Percentiles rank a stretch among this genome's conserved stretches.
These are phyloP conservation scores for Holothuria glaberrima DNA, from an alignment of 35 echinoderm and acorn worm genomes.

Conservation along the genomic window DNA sequence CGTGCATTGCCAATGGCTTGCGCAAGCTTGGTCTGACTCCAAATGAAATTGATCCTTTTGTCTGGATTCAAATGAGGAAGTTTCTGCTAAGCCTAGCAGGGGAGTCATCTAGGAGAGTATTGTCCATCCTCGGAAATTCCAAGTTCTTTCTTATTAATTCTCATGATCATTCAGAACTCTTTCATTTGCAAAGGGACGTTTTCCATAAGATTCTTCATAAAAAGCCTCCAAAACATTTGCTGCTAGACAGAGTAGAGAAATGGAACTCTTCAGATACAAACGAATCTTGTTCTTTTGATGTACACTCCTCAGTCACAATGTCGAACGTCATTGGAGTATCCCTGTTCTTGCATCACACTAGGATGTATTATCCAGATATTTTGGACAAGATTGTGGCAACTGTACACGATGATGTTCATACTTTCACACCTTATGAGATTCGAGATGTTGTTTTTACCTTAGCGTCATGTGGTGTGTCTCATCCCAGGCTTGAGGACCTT, in stretches of 20 bases:
- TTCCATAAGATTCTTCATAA: conserved; percentile 21
- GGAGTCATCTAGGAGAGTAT: conserved; percentile 34
- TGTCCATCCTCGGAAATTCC: conserved; percentile 23
- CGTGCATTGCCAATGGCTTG: conserved; percentile 36
- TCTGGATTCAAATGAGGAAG: conserved; percentile 47
- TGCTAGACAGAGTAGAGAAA: neutral
- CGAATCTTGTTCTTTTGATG: neutral
- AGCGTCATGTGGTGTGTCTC: conserved; percentile 19
- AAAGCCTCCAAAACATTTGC: neutral
- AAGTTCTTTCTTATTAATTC: conserved; percentile 25
- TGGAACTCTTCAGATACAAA: neutral
- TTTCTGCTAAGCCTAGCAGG: conserved; percentile 54
- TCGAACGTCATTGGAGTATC: conserved; percentile 23
- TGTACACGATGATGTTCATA: neutral
- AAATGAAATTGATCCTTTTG: conserved; percentile 58
- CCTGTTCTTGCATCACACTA: conserved; percentile 7
- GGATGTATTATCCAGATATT: conserved; percentile 15
- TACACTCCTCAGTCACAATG: neutral
- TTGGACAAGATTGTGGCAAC: conserved; percentile 14
- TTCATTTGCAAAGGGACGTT: conserved; percentile 16
- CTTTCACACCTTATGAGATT: conserved; percentile 56
- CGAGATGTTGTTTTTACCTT: conserved; percentile 40
- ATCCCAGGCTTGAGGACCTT: neutral
- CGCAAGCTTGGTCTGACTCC: conserved; percentile 35
- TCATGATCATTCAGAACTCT: conserved; percentile 17